Percentiles rank a stretch among this genome's conserved stretches.
phyloP scores from a whole-genome alignment of 2,888 invertebrate species.

The Caenorhabditis panamensis region DNA sequence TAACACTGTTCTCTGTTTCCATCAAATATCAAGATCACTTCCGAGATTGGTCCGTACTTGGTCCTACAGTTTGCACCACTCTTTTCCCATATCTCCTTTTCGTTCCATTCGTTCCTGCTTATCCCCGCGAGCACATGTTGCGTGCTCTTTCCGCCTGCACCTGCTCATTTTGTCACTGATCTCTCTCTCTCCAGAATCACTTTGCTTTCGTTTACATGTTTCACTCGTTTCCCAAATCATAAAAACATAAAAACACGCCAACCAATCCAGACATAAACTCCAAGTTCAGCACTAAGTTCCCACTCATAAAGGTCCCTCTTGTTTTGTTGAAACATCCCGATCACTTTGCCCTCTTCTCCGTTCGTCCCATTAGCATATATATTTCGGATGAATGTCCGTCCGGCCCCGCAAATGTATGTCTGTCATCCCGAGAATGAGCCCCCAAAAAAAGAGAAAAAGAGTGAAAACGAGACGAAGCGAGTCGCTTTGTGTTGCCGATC shows the following conservation, averaged over 20 bases:
- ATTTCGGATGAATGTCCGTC: not conserved
- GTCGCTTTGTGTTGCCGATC: not conserved
- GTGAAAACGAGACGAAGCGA: not conserved
- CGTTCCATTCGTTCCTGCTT: no score
- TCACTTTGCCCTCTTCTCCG: not conserved
- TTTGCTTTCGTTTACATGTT: no score
- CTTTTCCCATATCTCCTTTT: no score
- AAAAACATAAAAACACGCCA: not conserved
- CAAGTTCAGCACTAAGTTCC: no score
- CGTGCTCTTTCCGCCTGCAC: not conserved
- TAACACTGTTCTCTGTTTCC: no score
- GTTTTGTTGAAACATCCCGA: constrained; percentile 49
- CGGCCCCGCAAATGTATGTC: not conserved
- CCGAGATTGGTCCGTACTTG: no score
- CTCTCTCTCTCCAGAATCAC: not conserved
- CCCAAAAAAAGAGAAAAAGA: constrained; percentile 17
- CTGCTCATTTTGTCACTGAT: not conserved
- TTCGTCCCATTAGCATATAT: constrained; percentile 32
- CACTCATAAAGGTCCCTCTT: not conserved
- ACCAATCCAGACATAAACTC: not conserved
- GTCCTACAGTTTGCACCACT: no score
- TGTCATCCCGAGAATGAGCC: not conserved
- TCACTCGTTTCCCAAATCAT: not conserved
- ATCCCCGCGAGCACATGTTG: not conserved
- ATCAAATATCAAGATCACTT: no score